Conservation (phyloP, 2,113 vertebrate species). For the Noturus placidus region DNA sequence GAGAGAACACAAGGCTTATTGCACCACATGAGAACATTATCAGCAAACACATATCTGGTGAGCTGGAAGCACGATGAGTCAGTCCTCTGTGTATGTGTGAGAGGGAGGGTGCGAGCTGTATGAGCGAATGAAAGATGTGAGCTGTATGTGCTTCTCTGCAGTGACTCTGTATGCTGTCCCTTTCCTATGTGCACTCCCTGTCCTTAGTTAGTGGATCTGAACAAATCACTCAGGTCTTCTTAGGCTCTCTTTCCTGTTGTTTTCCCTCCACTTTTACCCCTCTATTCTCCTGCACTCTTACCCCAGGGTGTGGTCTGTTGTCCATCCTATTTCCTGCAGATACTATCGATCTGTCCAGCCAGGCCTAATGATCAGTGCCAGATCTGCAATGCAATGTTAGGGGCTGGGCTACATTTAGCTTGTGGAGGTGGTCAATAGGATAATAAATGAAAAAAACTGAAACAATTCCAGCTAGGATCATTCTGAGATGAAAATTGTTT, state of each 20-base stretch:
- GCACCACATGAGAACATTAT: conserved; percentile 42
- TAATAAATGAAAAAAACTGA: conserved; percentile 42
- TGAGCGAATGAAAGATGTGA: conserved; percentile 40
- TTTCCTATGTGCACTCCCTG: conserved; percentile 41
- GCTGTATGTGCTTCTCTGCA: conserved; percentile 36
- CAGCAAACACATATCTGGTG: conserved; percentile 42
- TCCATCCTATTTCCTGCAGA: conserved; percentile 58
- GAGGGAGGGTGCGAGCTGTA: not conserved
- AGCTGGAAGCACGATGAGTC: conserved; percentile 29
- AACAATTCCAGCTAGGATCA: conserved; percentile 24
- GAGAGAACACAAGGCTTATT: conserved; percentile 41
- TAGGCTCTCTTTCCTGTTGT: conserved; percentile 53
- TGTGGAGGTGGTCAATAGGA: conserved; percentile 42
- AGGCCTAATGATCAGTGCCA: conserved; percentile 59
- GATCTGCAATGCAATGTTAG: conserved; percentile 73
- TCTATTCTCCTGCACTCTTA: conserved; percentile 58
- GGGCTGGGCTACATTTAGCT: conserved; percentile 46
- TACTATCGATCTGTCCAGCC: conserved; percentile 70
- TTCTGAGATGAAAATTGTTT: conserved; percentile 19
- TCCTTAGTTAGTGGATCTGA: conserved; percentile 51
- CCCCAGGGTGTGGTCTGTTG: conserved; percentile 72
- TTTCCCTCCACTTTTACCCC: conserved; percentile 14
- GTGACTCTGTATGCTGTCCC: conserved; percentile 32
- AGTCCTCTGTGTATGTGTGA: conserved; percentile 8
- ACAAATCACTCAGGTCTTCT: conserved; percentile 69